Evolutionary conservation across 2,888 invertebrate genomes (phyloP), one percentile per base, ranked within the genome.

Genomic region (Zele albiditarsus): DNA sequence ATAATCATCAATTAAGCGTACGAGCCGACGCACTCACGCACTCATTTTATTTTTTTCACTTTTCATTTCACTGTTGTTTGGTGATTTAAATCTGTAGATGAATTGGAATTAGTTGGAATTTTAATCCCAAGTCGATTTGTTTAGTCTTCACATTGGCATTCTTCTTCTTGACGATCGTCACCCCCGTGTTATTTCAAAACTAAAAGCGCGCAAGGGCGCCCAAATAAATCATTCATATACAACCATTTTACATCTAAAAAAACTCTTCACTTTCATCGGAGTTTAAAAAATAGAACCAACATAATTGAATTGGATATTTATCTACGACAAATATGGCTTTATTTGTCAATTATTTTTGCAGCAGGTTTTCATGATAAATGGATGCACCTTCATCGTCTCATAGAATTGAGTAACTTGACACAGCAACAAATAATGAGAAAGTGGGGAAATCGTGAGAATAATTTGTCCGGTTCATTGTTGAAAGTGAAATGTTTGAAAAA

Each of bases 321-420:
- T 23, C n/a, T 53, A 10, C 20, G 53, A 53, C 53, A n/a, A 20
- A 20, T 8, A 20, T 20, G 14, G 8, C 31, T 53, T 65, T 67
- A 20, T 57, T 65, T 72, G 23, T 14, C 49, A 57, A 16, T 25
- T 12, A 42, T 67, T 81, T 87, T 88, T 88, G 78, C 87, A 88
- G 89, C 85, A 80, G 79, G 79, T 85, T 84, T 83, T 80, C 84
- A 88, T 76, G 82, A 83, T 82, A 84, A 87, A 80, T 87, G 86
- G 87, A 82, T 81, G 31, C 80, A 85, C 79, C 84, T 88, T 76
- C 83, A 85, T 81, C 85, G 84, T 77, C 80, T 86, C 80, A 81
- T 85, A 80, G 88, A 88, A 78, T 79, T 87, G 82, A 89, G 87
- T 81, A 86, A 88, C 82, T 84, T 88, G 69, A 88, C 85, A 80